Base-by-base conservation (phyloP, 2,797 vertebrate species). In the Microhierax caerulescens region DNA sequence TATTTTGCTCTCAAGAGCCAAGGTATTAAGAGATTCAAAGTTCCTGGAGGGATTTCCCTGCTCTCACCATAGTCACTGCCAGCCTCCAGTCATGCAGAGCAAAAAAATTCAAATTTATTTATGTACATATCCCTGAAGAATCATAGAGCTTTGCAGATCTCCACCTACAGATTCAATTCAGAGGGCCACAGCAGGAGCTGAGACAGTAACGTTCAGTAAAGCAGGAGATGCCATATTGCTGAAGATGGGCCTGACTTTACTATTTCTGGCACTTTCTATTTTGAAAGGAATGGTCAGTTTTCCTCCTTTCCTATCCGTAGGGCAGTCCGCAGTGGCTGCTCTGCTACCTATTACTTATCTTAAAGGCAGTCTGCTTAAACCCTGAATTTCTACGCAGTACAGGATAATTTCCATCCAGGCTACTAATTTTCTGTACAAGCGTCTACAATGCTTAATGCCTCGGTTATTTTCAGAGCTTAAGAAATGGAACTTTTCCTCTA, bases 101-200 rank as follows among this genome's bases (percentile, higher is more conserved):
- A 76, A 89, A 78, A 89, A 82, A 34, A n/a, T 51, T 90, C 56
- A 56, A 27, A 34, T 85, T 91, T 92, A 92, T 88, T 92, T 94
- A 63, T 4, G 1, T 70, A 41, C 41, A 16, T 41, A 32, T 48
- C 43, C 34, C 59, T 67, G 48, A 68, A 85, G 63, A 81, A 56
- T 24, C 30, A 48, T 1, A 73, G 28, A 65, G 63, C 54, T 82
- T 80, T 90, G 51, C 73, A 83, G 59, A 48, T 80, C 72, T 82
- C 91, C 73, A 90, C 83, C 72, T 72, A 72, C 77, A 96, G 70
- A 39, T 12, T 39, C 37, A 5, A 79, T 73, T 93, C 70, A 82
- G 68, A 91, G 18, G 87, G 70, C 54, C 50, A 74, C 67, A 79
- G 68, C 63, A 83, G 68, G 67, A 91, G 63, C 60, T 15, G 18